Evolutionary conservation across 2,797 vertebrate genomes (phyloP), one percentile per base, ranked within the genome.

Genomic region (Arnoldichthys spilopterus): DNA sequence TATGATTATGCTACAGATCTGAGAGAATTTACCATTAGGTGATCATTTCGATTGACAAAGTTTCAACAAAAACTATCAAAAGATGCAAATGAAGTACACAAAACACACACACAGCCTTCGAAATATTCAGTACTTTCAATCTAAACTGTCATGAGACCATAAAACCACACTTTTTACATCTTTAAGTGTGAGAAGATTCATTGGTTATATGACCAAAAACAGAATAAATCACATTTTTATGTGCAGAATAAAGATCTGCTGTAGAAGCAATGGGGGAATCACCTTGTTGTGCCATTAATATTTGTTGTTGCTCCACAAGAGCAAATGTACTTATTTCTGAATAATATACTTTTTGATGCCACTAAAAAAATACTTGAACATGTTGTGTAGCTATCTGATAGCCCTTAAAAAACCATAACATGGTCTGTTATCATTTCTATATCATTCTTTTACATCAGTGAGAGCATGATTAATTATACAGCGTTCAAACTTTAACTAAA

Each of bases 271-370:
- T n/a, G 76, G 79, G 70, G 47, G 58, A 66, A 79, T 79, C 78
- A 85, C 79, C 80, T 77, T 81, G 74, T 83, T 82, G 70, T 82
- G 66, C 56, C 71, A 74, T 62, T 70, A 66, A 72, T 30, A 77
- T 66, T 43, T 70, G 68, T 43, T 77, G 53, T 81, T 81, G 74
- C 79, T 81, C 79, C 74, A 81, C 79, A 81, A 81, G 79, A 81
- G 79, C 79, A 81, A 80, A 81, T 63, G 45, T 62, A 79, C 30
- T 37, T 13, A 66, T 70, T 74, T 76, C 61, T 67, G 37, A 59
- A 79, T 63, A 76, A 58, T 59, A 49, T 30, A 67, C 51, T 45
- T 79, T 66, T 66, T 72, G 49, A 71, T 66, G 43, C 11, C 43
- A 34, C 76, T 71, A 66, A 76, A 75, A 76, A 72, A 78, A 71